Evolutionary conservation across 1,140 invertebrate genomes (phyloP).

Genomic region (Ctenoplectra terminalis): DNA sequence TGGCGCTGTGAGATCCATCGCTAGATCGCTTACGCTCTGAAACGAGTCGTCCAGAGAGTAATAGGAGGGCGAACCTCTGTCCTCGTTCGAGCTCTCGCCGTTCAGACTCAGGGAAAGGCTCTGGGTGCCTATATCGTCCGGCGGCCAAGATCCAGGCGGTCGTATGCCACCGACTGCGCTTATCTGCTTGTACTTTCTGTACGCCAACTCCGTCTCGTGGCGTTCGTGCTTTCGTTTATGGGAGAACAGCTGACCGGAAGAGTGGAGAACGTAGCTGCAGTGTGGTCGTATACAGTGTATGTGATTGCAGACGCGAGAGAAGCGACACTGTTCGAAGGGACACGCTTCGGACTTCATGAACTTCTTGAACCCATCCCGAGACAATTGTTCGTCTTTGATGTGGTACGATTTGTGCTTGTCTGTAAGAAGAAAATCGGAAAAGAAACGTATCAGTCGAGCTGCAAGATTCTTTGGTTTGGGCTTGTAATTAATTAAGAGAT

Average conservation of each 20-base stretch:
- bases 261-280: slow-evolving; percentile 97
- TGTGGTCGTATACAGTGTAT: slow-evolving; percentile 98
- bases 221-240: slow-evolving; percentile 99
- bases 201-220: slow-evolving; percentile 93
- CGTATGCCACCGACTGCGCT: slow-evolving; percentile 74
- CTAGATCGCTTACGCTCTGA: slow-evolving; percentile 80
- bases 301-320: slow-evolving; percentile 97
- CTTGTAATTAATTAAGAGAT: no score
- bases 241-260: slow-evolving; percentile 97
- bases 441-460: background rate
- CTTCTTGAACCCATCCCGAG: slow-evolving; percentile 98
- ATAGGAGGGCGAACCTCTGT: slow-evolving; percentile 80
- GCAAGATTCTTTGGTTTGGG: no score
- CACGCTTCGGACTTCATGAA: slow-evolving; percentile 99
- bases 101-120: slow-evolving; percentile 79
- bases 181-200: slow-evolving; percentile 90
- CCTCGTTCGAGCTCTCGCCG: slow-evolving; percentile 83
- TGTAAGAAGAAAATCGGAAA: slow-evolving; percentile 77
- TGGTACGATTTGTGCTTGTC: slow-evolving; percentile 99
- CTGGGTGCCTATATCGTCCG: slow-evolving; percentile 72
- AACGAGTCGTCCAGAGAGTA: slow-evolving; percentile 82
- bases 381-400: slow-evolving; percentile 97
- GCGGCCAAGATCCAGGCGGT: slow-evolving; percentile 68
- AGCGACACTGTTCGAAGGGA: slow-evolving; percentile 94
- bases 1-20: slow-evolving; percentile 80